Evolutionary conservation across 2,113 vertebrate species (phyloP).

Genomic region (Alethe castanea): DNA sequence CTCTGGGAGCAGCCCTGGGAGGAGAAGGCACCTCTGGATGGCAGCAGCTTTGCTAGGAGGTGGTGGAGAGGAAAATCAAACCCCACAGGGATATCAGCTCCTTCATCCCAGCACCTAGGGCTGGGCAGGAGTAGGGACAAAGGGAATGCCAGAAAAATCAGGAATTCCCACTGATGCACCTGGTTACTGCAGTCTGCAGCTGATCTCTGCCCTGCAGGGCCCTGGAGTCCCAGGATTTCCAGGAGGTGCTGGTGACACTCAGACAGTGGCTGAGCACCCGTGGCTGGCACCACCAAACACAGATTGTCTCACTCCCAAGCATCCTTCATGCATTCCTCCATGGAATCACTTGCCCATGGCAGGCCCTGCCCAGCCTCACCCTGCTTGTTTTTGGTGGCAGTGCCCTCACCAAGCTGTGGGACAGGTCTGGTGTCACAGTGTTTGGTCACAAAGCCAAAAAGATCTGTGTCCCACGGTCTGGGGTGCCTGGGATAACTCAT

Average conservation of each 20-base stretch:
- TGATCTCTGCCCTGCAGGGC: neutral
- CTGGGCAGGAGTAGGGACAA: neutral
- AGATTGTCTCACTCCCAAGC: neutral
- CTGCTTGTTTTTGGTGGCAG: neutral
- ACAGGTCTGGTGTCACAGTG: neutral
- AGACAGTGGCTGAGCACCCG: neutral
- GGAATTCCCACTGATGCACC: neutral
- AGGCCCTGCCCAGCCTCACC: neutral
- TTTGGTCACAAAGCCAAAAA: neutral
- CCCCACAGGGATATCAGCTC: neutral
- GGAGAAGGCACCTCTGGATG: neutral
- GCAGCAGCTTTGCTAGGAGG: neutral
- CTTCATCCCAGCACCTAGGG: neutral
- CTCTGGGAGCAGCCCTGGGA: neutral
- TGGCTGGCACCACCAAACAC: neutral
- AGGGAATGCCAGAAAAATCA: neutral
- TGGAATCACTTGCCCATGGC: rapidly evolving
- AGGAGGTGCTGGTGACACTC: neutral
- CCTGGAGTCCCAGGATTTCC: neutral
- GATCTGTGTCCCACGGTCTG: rapidly evolving
- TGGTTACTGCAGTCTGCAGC: neutral
- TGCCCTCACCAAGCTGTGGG: neutral
- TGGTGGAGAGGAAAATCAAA: neutral
- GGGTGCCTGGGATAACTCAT: neutral
- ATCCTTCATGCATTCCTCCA: neutral